A percentile compares a stretch with the other conserved stretches of the same genome.
phyloP scores from a whole-genome alignment of 53 echinoderm and acorn worm species.

The Echinarachnius parma region DNA sequence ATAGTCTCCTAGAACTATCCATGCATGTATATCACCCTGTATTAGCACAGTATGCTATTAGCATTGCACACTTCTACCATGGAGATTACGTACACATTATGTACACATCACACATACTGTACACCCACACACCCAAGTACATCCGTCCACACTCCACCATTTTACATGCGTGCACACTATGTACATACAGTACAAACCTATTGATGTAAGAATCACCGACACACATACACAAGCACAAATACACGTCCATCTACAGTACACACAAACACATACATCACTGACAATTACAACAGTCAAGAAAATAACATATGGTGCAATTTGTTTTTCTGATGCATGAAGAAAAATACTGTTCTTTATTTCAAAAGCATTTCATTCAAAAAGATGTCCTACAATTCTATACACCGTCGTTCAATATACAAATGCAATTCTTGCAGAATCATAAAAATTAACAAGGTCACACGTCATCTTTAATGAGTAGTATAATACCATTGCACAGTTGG shows the following conservation, averaged over 20 bases:
- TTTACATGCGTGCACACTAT: too few relatives aligned
- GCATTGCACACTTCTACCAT: too few relatives aligned
- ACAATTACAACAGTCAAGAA: background rate
- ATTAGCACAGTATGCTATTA: too few relatives aligned
- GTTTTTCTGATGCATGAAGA: conserved; percentile 39
- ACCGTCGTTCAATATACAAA: conserved; percentile 44
- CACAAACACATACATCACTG: background rate
- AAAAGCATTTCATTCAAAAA: conserved; percentile 48
- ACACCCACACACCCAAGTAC: too few relatives aligned
- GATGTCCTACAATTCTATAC: conserved; percentile 37
- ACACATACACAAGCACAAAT: background rate
- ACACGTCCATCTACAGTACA: too few relatives aligned
- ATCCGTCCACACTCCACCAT: too few relatives aligned
- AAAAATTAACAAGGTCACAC: conserved; percentile 45
- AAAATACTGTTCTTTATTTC: conserved; percentile 39
- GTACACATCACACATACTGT: too few relatives aligned
- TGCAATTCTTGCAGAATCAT: conserved; percentile 40
- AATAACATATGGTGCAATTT: background rate
- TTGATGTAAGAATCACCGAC: background rate
- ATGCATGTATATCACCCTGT: too few relatives aligned
- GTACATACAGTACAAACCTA: background rate
- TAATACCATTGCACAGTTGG: conserved; percentile 43
- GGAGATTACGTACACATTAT: too few relatives aligned
- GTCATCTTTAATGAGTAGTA: background rate
- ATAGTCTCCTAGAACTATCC: too few relatives aligned